Conservation (phyloP, 64 coral and sea anemone genomes). For the Cladopsammia gracilis region DNA sequence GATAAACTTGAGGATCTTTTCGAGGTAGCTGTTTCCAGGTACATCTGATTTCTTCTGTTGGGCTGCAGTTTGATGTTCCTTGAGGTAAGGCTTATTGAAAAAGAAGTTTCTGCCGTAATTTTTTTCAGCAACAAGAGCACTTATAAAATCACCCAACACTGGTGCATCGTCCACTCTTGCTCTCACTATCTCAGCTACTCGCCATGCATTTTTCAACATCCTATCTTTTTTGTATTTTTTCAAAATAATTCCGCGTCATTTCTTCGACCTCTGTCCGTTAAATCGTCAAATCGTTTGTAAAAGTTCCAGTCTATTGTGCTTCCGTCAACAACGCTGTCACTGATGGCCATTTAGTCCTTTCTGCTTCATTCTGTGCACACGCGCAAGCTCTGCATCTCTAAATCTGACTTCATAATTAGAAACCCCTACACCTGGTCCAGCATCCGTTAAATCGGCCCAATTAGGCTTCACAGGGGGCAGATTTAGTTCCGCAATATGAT, state of each 20-base stretch:
- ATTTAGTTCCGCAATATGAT: not conserved
- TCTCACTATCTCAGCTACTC: slow-evolving; percentile 1
- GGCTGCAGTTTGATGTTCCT: not conserved
- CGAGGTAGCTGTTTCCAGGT: slow-evolving; percentile 42
- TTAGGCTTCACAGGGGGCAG: not conserved
- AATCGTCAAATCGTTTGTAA: not conserved
- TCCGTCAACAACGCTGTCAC: not conserved
- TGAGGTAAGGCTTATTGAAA: not conserved
- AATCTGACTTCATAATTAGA: slow-evolving; percentile 3
- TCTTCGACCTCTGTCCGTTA: slow-evolving; percentile 8
- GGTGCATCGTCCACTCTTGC: slow-evolving; percentile 31
- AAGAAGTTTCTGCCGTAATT: not conserved
- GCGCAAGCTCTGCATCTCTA: slow-evolving; percentile 10
- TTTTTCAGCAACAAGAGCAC: slow-evolving; percentile 4
- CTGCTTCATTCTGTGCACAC: not conserved
- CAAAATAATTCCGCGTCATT: slow-evolving; percentile 46
- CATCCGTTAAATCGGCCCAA: slow-evolving; percentile 20
- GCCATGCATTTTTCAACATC: slow-evolving; percentile 46
- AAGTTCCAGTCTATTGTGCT: not conserved
- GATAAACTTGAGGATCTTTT: slow-evolving; percentile 48
- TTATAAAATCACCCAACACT: not conserved
- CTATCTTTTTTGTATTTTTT: slow-evolving; percentile 8
- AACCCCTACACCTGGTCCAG: not conserved
- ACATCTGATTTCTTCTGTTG: slow-evolving; percentile 54
- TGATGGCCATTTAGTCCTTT: not conserved